These are phyloP conservation scores for Metridium senile DNA, from an alignment of 92 coral and sea anemone species.

Conservation along the genomic window DNA sequence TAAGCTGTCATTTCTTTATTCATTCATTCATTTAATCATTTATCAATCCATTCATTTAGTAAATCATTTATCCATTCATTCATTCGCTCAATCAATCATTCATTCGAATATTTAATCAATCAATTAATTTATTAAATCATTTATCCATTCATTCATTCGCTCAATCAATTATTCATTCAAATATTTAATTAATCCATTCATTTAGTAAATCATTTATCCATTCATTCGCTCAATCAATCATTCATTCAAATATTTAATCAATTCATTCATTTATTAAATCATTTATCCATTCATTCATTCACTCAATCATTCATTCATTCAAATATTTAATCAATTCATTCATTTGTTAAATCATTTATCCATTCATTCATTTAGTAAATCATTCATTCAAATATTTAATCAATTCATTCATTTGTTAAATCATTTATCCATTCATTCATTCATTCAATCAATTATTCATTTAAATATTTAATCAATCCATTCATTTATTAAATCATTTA, in stretches of 20 bases:
- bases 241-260: background rate
- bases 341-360: background rate
- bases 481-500: background rate
- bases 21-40: background rate
- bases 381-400: too few species aligned
- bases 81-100: background rate
- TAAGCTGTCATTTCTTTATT: conserved; percentile 35
- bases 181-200: too few species aligned
- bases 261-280: background rate
- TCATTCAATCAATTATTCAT: background rate
- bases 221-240: background rate
- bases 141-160: background rate
- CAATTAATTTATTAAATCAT: background rate
- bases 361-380: too few species aligned
- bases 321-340: background rate
- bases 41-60: background rate
- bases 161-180: background rate
- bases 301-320: background rate
- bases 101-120: background rate
- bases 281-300: background rate
- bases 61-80: background rate
- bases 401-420: background rate
- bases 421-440: background rate
- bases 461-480: too few species aligned
- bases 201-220: background rate